These are phyloP conservation scores for Calliopsis andreniformis DNA, from an alignment of 1,140 invertebrate species.

Conservation along the genomic window DNA sequence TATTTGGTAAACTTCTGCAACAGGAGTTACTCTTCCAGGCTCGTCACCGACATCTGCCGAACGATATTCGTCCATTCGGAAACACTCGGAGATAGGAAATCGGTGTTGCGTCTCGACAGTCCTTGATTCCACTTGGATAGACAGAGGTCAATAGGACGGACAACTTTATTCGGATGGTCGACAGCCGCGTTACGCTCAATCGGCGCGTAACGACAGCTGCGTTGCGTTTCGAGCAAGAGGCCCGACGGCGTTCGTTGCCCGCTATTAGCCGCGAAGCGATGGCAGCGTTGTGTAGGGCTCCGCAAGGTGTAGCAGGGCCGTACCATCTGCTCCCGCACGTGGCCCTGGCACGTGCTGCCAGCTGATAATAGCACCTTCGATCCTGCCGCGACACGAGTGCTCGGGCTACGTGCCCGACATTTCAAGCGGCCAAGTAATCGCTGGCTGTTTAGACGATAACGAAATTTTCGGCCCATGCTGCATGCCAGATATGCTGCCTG, in stretches of 20 bases:
- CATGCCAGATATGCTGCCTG: slow-evolving; percentile 1
- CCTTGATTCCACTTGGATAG: slow-evolving; percentile 5
- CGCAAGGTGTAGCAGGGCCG: slow-evolving; percentile 76
- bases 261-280: slow-evolving; percentile 69
- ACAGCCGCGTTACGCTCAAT: slow-evolving; percentile 49
- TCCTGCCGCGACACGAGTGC: slow-evolving; percentile 24
- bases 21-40: no score
- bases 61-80: no score
- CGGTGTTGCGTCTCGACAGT: no score
- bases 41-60: no score
- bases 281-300: slow-evolving; percentile 57
- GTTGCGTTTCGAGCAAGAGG: slow-evolving; percentile 68
- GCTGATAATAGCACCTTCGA: slow-evolving; percentile 75
- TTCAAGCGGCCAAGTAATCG: slow-evolving; percentile 13
- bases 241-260: slow-evolving; percentile 62
- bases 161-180: slow-evolving; percentile 1
- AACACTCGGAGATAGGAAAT: no score
- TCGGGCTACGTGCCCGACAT: slow-evolving; percentile 33
- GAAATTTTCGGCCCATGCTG: slow-evolving; percentile 30
- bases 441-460: slow-evolving; percentile 29
- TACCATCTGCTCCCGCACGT: slow-evolving; percentile 78
- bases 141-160: neutral
- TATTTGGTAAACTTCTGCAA: no score
- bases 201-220: slow-evolving; percentile 53
- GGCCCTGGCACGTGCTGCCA: slow-evolving; percentile 76